Evolutionary conservation across 2,113 vertebrate genomes (phyloP).

Genomic region (Maccullochella peelii): DNA sequence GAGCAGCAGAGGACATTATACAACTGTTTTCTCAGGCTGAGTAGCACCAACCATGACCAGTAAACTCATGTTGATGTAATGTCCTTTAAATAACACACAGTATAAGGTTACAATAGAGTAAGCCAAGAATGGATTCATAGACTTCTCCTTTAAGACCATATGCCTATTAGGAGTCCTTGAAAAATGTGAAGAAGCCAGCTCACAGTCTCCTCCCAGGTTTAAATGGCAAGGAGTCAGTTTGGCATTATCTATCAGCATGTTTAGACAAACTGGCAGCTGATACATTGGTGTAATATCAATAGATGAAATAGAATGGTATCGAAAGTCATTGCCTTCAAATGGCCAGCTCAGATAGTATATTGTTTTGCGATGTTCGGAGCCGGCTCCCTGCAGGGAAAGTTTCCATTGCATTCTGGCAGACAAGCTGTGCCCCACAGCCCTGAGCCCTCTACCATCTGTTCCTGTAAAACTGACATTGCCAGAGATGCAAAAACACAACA

Average conservation of each 20-base stretch:
- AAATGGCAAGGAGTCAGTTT: not conserved
- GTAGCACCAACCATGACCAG: too few relatives aligned
- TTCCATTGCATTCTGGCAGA: slow-evolving; percentile 76
- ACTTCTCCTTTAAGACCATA: not conserved
- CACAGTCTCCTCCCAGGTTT: not conserved
- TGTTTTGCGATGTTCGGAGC: slow-evolving; percentile 27
- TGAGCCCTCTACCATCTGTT: slow-evolving; percentile 78
- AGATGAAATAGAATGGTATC: not conserved
- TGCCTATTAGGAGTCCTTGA: not conserved
- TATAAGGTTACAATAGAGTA: not conserved
- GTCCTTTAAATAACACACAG: not conserved
- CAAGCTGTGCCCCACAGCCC: slow-evolving; percentile 73
- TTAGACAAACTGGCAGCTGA: not conserved
- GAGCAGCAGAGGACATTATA: not conserved
- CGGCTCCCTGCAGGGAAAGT: slow-evolving; percentile 69
- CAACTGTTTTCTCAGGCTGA: not conserved
- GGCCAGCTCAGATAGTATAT: slow-evolving; percentile 17
- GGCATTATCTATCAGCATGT: not conserved
- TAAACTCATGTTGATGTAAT: not conserved
- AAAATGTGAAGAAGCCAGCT: not conserved
- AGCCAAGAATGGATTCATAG: not conserved
- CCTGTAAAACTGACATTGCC: slow-evolving; percentile 46
- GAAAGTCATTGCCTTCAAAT: not conserved
- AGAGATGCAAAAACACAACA: slow-evolving; percentile 57
- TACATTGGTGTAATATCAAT: not conserved